Evolutionary conservation across 2,888 invertebrate genomes (phyloP).

Genomic region (Acleris cristana): DNA sequence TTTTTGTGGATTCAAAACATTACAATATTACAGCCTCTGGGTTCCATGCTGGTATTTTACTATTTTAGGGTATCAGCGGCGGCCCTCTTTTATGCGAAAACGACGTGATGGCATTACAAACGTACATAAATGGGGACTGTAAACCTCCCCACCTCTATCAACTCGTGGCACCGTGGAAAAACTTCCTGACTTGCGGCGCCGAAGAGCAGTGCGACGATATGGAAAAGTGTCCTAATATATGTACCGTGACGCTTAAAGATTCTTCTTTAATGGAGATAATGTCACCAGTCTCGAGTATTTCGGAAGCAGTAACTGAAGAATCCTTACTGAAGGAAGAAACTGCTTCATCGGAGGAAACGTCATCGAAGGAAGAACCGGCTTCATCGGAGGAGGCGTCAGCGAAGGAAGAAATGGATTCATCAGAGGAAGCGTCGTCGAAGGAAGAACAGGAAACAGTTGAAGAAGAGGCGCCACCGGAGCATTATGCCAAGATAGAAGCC

Average conservation of each 20-base stretch:
- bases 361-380: too few species aligned
- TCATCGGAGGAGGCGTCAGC: too few species aligned
- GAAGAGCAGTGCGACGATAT: conserved; percentile 58
- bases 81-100: conserved; percentile 71
- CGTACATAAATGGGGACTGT: conserved; percentile 67
- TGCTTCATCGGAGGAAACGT: not conserved
- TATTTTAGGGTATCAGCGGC: conserved; percentile 67
- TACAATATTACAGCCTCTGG: too few species aligned
- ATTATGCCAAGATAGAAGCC: too few species aligned
- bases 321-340: not conserved
- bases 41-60: not conserved
- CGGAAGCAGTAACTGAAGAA: conserved; percentile 15
- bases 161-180: conserved; percentile 61
- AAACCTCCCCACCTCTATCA: conserved; percentile 70
- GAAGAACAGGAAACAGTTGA: not conserved
- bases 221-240: conserved; percentile 57
- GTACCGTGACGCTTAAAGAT: conserved; percentile 64
- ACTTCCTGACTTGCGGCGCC: conserved; percentile 63
- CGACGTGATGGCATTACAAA: conserved; percentile 67
- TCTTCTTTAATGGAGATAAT: conserved; percentile 33
- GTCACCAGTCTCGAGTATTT: conserved; percentile 8
- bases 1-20: too few species aligned
- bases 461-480: too few species aligned
- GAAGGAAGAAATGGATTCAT: not conserved
- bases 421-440: not conserved